These are phyloP conservation scores for Luperina testacea DNA, from an alignment of 2,888 invertebrate genomes.

Conservation along the genomic window DNA sequence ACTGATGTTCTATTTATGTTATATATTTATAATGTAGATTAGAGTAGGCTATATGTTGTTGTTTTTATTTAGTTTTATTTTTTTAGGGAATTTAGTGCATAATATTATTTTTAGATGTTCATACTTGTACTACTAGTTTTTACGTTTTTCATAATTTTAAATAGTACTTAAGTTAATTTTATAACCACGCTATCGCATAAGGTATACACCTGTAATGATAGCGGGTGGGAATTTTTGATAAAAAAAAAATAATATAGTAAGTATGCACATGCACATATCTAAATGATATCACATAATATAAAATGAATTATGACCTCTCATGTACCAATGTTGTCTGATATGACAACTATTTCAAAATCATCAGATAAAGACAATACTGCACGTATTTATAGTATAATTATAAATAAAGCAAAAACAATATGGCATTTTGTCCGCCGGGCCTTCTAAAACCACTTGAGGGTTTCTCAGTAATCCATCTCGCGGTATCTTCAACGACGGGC, in stretches of 20 bases:
- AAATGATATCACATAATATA: neutral
- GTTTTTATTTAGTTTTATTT: too few relatives aligned
- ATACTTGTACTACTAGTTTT: too few relatives aligned
- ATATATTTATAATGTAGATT: too few relatives aligned
- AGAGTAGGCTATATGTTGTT: too few relatives aligned
- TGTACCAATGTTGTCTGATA: neutral
- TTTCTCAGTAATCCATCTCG: conserved; percentile 32
- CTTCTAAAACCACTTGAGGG: conserved; percentile 17
- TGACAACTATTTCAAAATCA: conserved; percentile 7
- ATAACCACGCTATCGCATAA: too few relatives aligned
- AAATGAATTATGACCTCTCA: neutral
- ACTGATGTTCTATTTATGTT: too few relatives aligned
- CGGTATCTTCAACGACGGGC: neutral
- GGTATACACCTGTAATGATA: too few relatives aligned
- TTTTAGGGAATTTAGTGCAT: too few relatives aligned
- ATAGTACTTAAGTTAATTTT: too few relatives aligned
- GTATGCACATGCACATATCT: neutral
- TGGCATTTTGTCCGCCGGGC: neutral
- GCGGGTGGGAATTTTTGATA: too few relatives aligned
- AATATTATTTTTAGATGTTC: too few relatives aligned
- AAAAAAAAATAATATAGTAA: neutral
- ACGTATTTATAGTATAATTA: neutral
- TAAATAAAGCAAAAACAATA: neutral
- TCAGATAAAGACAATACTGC: neutral
- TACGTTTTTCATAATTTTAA: too few relatives aligned